These are phyloP conservation scores for Drosophila auraria DNA, from an alignment of 1,140 invertebrate species.

Conservation along the genomic window DNA sequence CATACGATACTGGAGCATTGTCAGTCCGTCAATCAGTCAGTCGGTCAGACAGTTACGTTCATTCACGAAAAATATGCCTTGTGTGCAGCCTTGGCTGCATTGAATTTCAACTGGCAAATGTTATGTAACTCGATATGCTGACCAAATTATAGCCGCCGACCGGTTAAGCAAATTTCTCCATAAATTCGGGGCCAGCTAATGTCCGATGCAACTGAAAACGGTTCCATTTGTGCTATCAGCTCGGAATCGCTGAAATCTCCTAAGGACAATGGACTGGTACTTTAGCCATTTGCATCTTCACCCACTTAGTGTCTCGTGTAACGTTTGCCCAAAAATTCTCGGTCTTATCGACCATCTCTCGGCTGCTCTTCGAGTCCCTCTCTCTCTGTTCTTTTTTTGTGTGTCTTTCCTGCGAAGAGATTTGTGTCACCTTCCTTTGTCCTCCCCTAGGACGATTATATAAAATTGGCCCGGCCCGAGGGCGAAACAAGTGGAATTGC, in stretches of 20 bases:
- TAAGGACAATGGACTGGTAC: conserved; percentile 16
- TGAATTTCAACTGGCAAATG: conserved; percentile 75
- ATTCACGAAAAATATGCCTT: conserved; percentile 17
- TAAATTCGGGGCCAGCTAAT: conserved; percentile 37
- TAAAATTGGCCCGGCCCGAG: conserved; percentile 52
- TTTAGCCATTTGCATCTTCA: conserved; percentile 30
- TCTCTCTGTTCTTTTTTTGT: conserved; percentile 16
- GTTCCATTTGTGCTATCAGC: conserved; percentile 12
- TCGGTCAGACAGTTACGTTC: conserved; percentile 34
- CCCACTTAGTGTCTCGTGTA: conserved; percentile 63
- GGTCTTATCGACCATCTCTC: conserved; percentile 32
- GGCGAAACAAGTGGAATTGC: conserved; percentile 64
- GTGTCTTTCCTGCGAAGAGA: conserved; percentile 60
- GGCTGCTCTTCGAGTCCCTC: conserved; percentile 8
- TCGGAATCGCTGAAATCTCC: conserved; percentile 9
- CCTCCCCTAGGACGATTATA: conserved; percentile 62
- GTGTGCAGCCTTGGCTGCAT: conserved; percentile 35
- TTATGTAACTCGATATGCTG: conserved; percentile 67
- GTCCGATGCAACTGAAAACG: conserved; percentile 16
- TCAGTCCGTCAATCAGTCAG: conserved; percentile 57
- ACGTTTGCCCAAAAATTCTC: conserved; percentile 36
- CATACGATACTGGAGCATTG: conserved; percentile 60
- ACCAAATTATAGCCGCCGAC: conserved; percentile 41
- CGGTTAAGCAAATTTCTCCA: conserved; percentile 23
- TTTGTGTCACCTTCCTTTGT: conserved; percentile 69